Conservation (phyloP, 2,797 vertebrate genomes). For the Platalea minor region DNA sequence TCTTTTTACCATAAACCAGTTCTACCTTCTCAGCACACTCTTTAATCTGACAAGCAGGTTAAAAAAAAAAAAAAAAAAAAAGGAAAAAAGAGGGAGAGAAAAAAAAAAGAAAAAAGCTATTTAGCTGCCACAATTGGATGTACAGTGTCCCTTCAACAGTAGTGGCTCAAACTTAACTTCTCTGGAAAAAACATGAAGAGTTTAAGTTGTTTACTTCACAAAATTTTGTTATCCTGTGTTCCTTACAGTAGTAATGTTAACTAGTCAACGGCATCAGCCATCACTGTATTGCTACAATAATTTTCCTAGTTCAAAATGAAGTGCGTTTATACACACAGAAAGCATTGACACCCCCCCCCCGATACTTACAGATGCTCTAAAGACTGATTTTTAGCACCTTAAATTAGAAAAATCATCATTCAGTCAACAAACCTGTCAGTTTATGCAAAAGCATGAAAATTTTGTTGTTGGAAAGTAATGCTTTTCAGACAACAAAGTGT, state of each 20-base stretch:
- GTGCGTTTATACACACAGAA: background rate
- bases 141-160: background rate
- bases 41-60: constrained; percentile 84
- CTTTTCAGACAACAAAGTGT: background rate
- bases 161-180: background rate
- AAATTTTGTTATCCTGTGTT: background rate
- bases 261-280: background rate
- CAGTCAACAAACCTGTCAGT: background rate
- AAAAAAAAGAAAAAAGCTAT: background rate
- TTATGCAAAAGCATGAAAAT: background rate
- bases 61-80: background rate
- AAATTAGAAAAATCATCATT: background rate
- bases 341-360: background rate
- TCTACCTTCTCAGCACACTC: constrained; percentile 95
- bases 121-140: background rate
- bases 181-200: background rate
- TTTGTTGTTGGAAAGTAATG: background rate
- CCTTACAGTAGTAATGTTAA: background rate
- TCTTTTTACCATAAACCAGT: constrained; percentile 83
- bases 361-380: background rate
- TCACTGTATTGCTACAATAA: background rate
- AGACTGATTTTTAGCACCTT: background rate
- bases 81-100: background rate
- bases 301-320: background rate
- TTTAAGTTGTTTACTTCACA: background rate